Conservation (phyloP, 2,797 vertebrate genomes). For the Enteromius thamalakanensis region DNA sequence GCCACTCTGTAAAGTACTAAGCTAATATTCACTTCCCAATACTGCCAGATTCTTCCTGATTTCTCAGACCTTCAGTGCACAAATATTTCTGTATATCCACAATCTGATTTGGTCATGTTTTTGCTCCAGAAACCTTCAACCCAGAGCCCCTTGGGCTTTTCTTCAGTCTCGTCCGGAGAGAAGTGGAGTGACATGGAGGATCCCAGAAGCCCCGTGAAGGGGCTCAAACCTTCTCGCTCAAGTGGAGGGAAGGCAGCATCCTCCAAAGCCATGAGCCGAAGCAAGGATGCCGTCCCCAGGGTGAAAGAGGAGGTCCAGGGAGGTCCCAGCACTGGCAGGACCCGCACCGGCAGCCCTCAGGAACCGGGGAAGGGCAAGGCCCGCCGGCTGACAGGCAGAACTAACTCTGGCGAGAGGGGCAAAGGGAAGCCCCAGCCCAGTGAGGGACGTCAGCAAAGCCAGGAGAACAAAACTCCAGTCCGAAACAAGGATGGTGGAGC, state of each 20-base stretch:
- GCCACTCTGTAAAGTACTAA: too few species aligned
- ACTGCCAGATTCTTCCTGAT: not conserved
- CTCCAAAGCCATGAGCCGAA: conserved; percentile 56
- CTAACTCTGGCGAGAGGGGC: conserved; percentile 71
- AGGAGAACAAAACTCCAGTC: conserved; percentile 53
- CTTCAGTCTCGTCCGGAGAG: conserved; percentile 57
- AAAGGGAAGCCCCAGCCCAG: conserved; percentile 68
- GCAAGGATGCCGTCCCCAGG: conserved; percentile 62
- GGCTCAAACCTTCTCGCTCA: conserved; percentile 66
- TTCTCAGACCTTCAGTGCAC: not conserved
- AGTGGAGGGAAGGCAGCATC: conserved; percentile 61
- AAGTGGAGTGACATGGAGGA: conserved; percentile 72
- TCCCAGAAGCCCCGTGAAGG: conserved; percentile 68
- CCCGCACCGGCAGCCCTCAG: conserved; percentile 65
- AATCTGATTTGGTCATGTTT: not conserved
- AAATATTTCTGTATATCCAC: not conserved
- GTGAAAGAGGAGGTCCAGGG: conserved; percentile 67
- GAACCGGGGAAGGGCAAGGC: conserved; percentile 76
- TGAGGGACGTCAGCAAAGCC: conserved; percentile 59
- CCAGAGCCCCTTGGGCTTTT: conserved; percentile 48
- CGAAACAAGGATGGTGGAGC: conserved; percentile 54
- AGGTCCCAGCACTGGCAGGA: conserved; percentile 60
- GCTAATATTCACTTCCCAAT: too few species aligned
- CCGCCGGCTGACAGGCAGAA: conserved; percentile 72
- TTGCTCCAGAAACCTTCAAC: conserved; percentile 54